These are phyloP conservation scores for Podocnemis expansa DNA, from an alignment of 2,113 vertebrate species.

Conservation along the genomic window DNA sequence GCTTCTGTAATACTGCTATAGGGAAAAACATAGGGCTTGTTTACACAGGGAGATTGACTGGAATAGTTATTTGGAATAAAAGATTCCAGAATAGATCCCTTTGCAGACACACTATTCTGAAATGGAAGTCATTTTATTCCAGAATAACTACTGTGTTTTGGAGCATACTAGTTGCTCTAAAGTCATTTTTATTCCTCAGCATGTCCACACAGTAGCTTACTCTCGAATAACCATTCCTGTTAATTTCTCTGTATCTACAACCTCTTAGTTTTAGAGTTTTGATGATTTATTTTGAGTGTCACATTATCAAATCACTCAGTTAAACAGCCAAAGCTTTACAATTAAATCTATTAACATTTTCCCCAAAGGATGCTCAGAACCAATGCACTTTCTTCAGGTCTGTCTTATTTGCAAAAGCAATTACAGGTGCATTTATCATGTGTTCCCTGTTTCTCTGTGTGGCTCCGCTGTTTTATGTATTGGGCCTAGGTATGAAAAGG, in stretches of 20 bases:
- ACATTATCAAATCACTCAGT: background rate
- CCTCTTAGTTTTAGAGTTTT: background rate
- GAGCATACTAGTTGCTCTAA: accelerated
- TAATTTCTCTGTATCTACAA: background rate
- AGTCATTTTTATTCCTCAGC: no score
- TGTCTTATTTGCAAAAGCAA: background rate
- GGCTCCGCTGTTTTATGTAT: no score
- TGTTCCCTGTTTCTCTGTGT: background rate
- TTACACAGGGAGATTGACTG: background rate
- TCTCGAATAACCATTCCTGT: background rate
- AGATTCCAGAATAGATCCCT: accelerated
- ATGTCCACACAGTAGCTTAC: background rate
- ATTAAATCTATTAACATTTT: background rate
- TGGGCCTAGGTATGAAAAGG: accelerated
- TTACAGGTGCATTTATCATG: background rate
- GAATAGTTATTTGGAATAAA: background rate
- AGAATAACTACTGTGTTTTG: background rate
- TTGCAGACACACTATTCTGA: background rate
- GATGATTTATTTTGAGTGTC: background rate
- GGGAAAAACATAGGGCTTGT: background rate
- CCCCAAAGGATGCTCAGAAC: accelerated
- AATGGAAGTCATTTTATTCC: background rate
- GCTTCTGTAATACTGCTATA: background rate
- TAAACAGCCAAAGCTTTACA: background rate
- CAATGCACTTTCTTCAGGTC: accelerated